These are phyloP conservation scores for Probosciger aterrimus DNA, from an alignment of 2,113 vertebrate species.

Conservation along the genomic window DNA sequence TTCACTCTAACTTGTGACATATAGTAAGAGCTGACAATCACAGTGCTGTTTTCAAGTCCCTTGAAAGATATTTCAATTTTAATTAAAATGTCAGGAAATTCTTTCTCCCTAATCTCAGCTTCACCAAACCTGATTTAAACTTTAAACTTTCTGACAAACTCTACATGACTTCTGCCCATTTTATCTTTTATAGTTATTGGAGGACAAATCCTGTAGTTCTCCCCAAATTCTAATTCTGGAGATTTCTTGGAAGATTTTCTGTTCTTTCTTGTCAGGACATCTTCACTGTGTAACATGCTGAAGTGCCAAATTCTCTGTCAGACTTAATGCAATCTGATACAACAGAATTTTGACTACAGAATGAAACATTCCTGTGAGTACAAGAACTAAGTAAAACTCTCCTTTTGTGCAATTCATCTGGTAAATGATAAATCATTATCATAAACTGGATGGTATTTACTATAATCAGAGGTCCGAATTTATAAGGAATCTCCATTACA, in stretches of 20 bases:
- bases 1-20: neutral
- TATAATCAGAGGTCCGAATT: neutral
- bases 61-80: neutral
- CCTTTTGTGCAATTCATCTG: neutral
- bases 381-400: neutral
- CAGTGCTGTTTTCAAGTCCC: neutral
- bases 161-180: neutral
- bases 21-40: neutral
- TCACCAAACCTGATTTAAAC: accelerated
- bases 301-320: neutral
- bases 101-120: neutral
- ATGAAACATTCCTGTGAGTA: neutral
- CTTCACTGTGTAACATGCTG: neutral
- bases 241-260: neutral
- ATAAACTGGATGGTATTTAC: neutral
- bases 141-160: neutral
- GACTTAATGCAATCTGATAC: neutral
- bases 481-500: neutral
- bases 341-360: neutral
- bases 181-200: neutral
- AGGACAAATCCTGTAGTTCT: neutral
- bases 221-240: neutral
- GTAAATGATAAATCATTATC: neutral
- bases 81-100: neutral
- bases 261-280: neutral